Base-by-base conservation (phyloP, 1,140 invertebrate genomes). In the Lepidurus apus region DNA sequence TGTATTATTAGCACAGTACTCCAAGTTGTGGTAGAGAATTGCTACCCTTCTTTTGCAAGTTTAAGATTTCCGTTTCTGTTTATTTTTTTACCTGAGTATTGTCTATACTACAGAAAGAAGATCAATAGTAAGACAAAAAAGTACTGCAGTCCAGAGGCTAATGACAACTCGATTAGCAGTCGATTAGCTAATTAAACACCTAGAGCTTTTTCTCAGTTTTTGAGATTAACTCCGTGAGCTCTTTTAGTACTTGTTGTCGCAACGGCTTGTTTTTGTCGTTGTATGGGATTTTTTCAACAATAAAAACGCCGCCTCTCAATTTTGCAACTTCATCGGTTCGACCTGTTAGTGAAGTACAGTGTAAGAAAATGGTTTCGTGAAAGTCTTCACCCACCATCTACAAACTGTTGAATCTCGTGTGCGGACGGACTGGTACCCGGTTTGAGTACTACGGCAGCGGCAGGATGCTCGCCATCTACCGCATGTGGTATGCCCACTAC, bases 401-500 rank as follows among this genome's bases (percentile, higher is more conserved):
- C 73, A 42, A 43, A 81, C 43, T 82, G 65, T 3, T 24, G 73
- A 13, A 82, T 45, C 8, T 81, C 78, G 45, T 81, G 43, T 42
- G 78, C 77, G 21, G 76, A 76, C 24, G 77, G 11, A 6, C n/a
- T 43, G 42, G 47, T 53, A 13, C 78, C 81, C 7, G 42, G 21
- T 26, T 78, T 78, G 2, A 79, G 21, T 13, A 80, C 77, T 65
- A 82, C 78, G 74, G 47, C 82, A 26, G 82, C 81, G 4, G 53
- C 26, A 10, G 86, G 85, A 10, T 86, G 81, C 73, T 85, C 82
- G 10, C 85, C 86, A 79, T 86, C 86, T 9, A 86, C 80, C 73
- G 83, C 82, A 81, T 88, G 86, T 9, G 83, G 82, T 7, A 87
- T 81, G 43, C 86, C 86, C 47, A 88, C 82, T n/a, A 88, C 86